phyloP scores from a whole-genome alignment of 2,797 vertebrate species.

The Limnodromus scolopaceus region DNA sequence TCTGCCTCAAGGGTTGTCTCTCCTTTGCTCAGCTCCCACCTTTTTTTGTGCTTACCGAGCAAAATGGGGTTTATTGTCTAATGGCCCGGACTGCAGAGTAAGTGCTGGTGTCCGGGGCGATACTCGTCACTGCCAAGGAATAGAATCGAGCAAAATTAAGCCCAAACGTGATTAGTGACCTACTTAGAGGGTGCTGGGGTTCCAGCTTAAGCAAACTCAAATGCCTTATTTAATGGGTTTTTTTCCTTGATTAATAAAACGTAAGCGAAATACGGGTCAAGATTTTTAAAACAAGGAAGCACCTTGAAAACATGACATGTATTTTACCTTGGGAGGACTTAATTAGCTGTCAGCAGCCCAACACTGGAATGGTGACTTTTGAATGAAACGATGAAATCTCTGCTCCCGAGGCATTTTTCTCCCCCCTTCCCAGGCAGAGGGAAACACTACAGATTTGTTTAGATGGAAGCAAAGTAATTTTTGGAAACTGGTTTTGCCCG shows the following conservation, averaged over 20 bases:
- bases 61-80: not conserved
- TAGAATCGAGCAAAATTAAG: not conserved
- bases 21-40: not conserved
- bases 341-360: constrained; percentile 77
- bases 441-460: constrained; percentile 51
- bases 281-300: constrained; percentile 48
- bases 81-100: not conserved
- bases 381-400: constrained; percentile 72
- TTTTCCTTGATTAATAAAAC: constrained; percentile 43
- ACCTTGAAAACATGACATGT: constrained; percentile 43
- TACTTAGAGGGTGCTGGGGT: not conserved
- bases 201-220: not conserved
- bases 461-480: constrained; percentile 56
- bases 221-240: not conserved
- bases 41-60: not conserved
- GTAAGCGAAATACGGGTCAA: constrained; percentile 40
- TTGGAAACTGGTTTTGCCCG: constrained; percentile 57
- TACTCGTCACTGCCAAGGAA: not conserved
- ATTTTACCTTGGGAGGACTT: constrained; percentile 77
- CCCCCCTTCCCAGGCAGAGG: constrained; percentile 41
- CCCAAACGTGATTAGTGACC: not conserved
- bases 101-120: constrained; percentile 7
- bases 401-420: constrained; percentile 68
- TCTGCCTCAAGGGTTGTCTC: not conserved
- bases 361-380: constrained; percentile 67